Evolutionary conservation across 2,888 invertebrate genomes (phyloP).

Genomic region (Idaea straminata): DNA sequence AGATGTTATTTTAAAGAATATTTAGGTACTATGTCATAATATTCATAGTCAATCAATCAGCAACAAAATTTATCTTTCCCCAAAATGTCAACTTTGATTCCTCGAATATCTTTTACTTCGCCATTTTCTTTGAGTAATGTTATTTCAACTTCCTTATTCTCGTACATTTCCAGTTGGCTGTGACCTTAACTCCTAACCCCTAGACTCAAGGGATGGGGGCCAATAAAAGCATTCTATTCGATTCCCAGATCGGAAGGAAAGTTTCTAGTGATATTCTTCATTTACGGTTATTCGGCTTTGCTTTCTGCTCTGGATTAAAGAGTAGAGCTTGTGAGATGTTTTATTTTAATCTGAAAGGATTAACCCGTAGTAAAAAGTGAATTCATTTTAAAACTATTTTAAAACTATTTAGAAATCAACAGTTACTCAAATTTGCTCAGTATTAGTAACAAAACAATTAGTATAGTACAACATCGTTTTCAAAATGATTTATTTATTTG

Average conservation of each 20-base stretch:
- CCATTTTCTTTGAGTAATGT: slow-evolving; percentile 6
- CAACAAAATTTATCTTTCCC: background rate
- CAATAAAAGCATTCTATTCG: slow-evolving; percentile 34
- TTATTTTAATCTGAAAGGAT: slow-evolving; percentile 6
- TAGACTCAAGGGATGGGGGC: slow-evolving; percentile 15
- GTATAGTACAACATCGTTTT: too few relatives aligned
- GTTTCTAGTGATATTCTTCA: slow-evolving; percentile 39
- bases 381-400: too few relatives aligned
- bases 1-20: too few relatives aligned
- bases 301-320: slow-evolving; percentile 21
- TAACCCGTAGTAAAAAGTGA: background rate
- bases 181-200: slow-evolving; percentile 23
- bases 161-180: slow-evolving; percentile 15
- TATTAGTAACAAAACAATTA: too few relatives aligned
- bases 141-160: slow-evolving; percentile 14
- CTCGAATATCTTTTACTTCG: background rate
- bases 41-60: background rate
- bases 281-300: slow-evolving; percentile 32
- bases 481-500: too few relatives aligned
- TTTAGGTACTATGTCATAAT: too few relatives aligned
- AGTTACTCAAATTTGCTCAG: too few relatives aligned
- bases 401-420: too few relatives aligned
- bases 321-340: slow-evolving; percentile 20
- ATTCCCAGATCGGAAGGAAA: slow-evolving; percentile 26
- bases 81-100: background rate